Conservation (phyloP, 92 coral and sea anemone genomes). For the Nematostella vectensis region DNA sequence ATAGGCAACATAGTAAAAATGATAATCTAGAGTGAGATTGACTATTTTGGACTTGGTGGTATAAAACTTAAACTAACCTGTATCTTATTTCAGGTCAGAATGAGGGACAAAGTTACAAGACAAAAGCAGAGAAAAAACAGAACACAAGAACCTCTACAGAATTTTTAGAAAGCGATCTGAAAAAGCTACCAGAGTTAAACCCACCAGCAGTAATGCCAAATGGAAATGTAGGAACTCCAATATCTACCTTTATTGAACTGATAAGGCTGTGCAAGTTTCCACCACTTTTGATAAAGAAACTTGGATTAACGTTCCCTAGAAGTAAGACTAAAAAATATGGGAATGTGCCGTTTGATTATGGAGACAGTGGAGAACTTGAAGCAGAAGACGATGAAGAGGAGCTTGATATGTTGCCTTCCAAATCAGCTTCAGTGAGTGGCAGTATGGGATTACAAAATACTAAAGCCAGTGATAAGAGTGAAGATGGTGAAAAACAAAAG, state of each 20-base stretch:
- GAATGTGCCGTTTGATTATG: conserved; percentile 84
- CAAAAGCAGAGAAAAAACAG: conserved; percentile 49
- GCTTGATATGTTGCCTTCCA: background rate
- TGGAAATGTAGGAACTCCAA: conserved; percentile 94
- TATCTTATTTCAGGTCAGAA: conserved; percentile 22
- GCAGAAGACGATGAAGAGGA: conserved; percentile 4
- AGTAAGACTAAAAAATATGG: conserved; percentile 73
- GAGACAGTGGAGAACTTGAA: background rate
- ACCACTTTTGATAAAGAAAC: conserved; percentile 76
- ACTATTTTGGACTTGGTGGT: no score
- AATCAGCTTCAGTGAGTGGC: background rate
- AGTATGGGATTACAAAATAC: background rate
- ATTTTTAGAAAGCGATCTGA: conserved; percentile 61
- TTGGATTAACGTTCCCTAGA: conserved; percentile 73
- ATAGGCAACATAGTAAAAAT: no score
- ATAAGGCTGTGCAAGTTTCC: conserved; percentile 88
- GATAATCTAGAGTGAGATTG: no score
- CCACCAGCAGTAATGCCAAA: conserved; percentile 97
- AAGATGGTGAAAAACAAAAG: background rate
- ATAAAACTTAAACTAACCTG: no score
- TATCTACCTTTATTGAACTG: conserved; percentile 48
- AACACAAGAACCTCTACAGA: conserved; percentile 42
- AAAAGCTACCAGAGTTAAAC: conserved; percentile 63
- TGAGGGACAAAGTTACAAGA: conserved; percentile 28
- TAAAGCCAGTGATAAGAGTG: background rate